Conservation (phyloP, 2,113 vertebrate genomes). For the Trematomus loennbergii region DNA sequence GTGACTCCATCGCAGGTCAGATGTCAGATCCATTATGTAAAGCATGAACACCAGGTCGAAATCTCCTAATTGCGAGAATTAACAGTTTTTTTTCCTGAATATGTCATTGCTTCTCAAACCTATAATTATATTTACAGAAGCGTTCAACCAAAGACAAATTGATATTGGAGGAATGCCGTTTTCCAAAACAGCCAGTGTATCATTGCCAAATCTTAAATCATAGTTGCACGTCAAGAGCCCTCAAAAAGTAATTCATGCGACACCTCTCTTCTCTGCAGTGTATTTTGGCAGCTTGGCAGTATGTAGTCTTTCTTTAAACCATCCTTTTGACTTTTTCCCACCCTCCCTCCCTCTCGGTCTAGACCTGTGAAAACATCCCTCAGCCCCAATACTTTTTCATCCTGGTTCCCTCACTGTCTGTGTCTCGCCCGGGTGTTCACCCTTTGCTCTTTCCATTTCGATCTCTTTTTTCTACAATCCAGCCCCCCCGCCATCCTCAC, state of each 20-base stretch:
- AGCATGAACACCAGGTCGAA: neutral
- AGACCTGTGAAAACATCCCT: conserved; percentile 52
- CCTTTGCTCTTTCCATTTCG: conserved; percentile 58
- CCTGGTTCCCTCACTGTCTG: conserved; percentile 45
- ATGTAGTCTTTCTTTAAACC: conserved; percentile 38
- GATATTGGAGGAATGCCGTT: conserved; percentile 11
- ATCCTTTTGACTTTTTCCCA: conserved; percentile 16
- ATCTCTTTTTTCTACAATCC: conserved; percentile 43
- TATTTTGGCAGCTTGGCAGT: conserved; percentile 37
- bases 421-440: conserved; percentile 47
- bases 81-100: conserved; percentile 7
- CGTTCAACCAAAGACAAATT: conserved; percentile 19
- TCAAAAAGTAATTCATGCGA: conserved; percentile 57
- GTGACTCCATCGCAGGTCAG: neutral
- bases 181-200: conserved; percentile 17
- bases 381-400: conserved; percentile 41
- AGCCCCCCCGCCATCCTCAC: neutral
- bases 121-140: conserved; percentile 24
- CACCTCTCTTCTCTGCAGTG: conserved; percentile 28
- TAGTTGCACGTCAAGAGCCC: conserved; percentile 52
- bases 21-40: conserved; percentile 15
- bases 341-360: conserved; percentile 16
- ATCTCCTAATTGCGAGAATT: conserved; percentile 14
- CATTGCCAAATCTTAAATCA: conserved; percentile 45
- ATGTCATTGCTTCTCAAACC: conserved; percentile 25